Evolutionary conservation across 23 tunicate species (phyloP).

Genomic region (Styela plicata): DNA sequence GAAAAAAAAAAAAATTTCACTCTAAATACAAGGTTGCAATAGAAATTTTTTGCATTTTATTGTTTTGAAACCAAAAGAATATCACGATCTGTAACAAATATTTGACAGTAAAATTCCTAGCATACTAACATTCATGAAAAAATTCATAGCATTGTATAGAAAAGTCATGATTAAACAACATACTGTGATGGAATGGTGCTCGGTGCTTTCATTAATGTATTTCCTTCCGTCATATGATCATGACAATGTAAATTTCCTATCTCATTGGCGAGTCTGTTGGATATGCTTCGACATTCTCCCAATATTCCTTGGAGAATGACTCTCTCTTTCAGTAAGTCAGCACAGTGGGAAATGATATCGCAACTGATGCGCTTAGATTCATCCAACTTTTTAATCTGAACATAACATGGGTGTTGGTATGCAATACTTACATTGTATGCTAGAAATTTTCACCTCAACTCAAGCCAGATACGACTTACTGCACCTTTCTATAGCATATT

Average conservation of each 20-base stretch:
- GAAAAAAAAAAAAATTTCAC: too few species aligned
- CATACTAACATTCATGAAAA: neutral
- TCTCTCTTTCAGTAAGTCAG: conserved; percentile 61
- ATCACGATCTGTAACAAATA: too few species aligned
- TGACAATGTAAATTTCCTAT: conserved; percentile 21
- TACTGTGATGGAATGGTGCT: conserved; percentile 24
- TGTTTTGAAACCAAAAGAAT: too few species aligned
- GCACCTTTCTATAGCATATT: too few species aligned
- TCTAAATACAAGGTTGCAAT: too few species aligned
- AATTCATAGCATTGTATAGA: too few species aligned
- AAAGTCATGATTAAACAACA: too few species aligned
- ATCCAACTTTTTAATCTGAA: conserved; percentile 43
- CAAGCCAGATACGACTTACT: too few species aligned
- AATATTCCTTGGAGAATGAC: conserved; percentile 49
- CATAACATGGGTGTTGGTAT: too few species aligned
- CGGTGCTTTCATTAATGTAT: conserved; percentile 7
- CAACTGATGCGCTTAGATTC: conserved; percentile 37
- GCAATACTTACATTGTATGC: too few species aligned
- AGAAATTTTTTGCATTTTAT: too few species aligned
- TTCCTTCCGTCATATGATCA: conserved; percentile 27
- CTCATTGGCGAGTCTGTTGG: conserved; percentile 42
- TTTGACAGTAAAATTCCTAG: neutral
- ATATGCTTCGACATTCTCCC: conserved; percentile 56
- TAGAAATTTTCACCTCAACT: too few species aligned
- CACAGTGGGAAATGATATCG: conserved; percentile 42